These are phyloP conservation scores for Theropithecus gelada DNA, from an alignment of 2,113 vertebrate genomes.

Conservation along the genomic window DNA sequence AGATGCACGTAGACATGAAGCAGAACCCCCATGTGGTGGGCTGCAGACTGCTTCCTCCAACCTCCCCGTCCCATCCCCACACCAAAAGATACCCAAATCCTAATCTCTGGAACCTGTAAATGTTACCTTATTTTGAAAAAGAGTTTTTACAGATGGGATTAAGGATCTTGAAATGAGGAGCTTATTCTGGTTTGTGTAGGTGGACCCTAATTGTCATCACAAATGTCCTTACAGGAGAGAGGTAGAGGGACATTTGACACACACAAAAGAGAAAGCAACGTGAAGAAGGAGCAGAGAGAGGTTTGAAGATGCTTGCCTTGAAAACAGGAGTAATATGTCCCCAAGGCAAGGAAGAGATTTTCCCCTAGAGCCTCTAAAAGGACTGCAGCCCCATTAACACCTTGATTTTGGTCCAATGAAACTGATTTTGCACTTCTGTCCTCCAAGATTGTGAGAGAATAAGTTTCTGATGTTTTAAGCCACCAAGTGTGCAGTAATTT, in stretches of 20 bases:
- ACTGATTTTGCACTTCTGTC: neutral
- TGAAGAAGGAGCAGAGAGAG: neutral
- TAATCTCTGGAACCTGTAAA: neutral
- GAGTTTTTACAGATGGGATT: neutral
- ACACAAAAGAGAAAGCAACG: neutral
- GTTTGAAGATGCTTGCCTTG: neutral
- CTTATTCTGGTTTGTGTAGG: neutral
- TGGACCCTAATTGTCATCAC: neutral
- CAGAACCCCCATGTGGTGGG: neutral
- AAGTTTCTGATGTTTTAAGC: neutral
- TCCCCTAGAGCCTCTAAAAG: neutral
- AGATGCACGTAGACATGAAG: neutral
- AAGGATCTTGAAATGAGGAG: neutral
- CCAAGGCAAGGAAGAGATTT: neutral
- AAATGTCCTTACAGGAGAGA: neutral
- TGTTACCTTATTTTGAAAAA: neutral
- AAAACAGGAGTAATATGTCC: fast-evolving
- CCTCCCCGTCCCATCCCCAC: neutral
- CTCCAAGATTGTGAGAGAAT: neutral
- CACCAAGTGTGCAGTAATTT: neutral
- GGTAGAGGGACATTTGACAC: neutral
- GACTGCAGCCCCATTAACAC: neutral
- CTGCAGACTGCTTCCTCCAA: neutral
- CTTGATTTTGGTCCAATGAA: neutral
- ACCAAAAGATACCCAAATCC: neutral